Conservation (phyloP, 2,888 invertebrate species). For the Drosophila niveifrons region DNA sequence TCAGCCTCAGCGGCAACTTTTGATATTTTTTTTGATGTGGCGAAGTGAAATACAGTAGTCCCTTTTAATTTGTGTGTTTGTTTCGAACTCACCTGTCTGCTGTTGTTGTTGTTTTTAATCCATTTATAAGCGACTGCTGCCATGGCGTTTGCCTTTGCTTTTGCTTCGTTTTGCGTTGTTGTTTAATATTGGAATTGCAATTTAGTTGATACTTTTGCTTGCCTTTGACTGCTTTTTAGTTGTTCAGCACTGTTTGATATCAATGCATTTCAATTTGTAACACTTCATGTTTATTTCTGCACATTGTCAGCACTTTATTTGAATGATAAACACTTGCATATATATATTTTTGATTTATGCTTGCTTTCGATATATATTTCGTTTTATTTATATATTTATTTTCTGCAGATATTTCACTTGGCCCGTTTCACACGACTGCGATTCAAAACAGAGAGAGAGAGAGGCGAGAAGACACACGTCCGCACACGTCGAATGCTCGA, state of each 20-base stretch:
- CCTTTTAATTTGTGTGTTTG: constrained; percentile 47
- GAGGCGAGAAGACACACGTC: constrained; percentile 72
- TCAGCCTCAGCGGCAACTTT: constrained; percentile 45
- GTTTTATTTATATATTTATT: constrained; percentile 5
- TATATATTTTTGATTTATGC: not conserved
- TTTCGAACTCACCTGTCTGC: constrained; percentile 69
- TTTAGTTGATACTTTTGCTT: constrained; percentile 19
- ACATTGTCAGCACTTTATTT: constrained; percentile 37
- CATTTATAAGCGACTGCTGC: constrained; percentile 74
- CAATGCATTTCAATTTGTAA: constrained; percentile 60
- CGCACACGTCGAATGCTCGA: constrained; percentile 84
- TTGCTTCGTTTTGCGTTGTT: not conserved
- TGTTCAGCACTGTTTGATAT: constrained; percentile 43
- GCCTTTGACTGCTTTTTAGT: constrained; percentile 19
- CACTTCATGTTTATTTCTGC: constrained; percentile 55
- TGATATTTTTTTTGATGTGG: constrained; percentile 54
- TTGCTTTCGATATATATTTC: constrained; percentile 20
- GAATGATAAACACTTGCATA: constrained; percentile 2
- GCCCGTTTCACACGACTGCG: constrained; percentile 41
- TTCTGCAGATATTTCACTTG: constrained; percentile 33
- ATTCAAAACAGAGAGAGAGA: constrained; percentile 23
- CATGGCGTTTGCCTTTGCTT: constrained; percentile 33
- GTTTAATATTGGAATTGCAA: constrained; percentile 12
- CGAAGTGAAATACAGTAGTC: constrained; percentile 55
- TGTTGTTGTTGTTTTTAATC: constrained; percentile 63